Percentiles rank a stretch among this genome's conserved stretches.
These are phyloP conservation scores for Channa striata DNA, from an alignment of 2,797 vertebrate genomes.

Conservation along the genomic window DNA sequence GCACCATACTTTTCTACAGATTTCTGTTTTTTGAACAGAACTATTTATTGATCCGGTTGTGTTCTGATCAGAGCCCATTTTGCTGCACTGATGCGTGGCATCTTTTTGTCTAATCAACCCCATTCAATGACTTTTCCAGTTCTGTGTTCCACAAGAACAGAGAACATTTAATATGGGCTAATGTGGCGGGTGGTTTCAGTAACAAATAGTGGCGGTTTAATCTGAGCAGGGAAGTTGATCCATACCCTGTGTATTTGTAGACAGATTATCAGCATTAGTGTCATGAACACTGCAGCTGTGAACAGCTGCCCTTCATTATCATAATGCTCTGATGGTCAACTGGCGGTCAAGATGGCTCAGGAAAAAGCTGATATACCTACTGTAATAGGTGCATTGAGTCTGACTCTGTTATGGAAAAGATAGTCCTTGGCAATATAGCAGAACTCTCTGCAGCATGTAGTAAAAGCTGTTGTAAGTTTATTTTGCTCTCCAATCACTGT, in stretches of 20 bases:
- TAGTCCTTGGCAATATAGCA: neutral
- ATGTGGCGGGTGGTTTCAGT: constrained; percentile 49
- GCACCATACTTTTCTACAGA: neutral
- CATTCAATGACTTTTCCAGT: neutral
- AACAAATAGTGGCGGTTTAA: constrained; percentile 67
- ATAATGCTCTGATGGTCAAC: constrained; percentile 65
- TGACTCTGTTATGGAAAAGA: constrained; percentile 5
- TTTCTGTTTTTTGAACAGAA: neutral
- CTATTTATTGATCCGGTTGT: neutral
- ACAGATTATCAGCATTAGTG: constrained; percentile 72
- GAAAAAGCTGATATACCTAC: constrained; percentile 30
- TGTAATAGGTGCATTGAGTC: constrained; percentile 18
- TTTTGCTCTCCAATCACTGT: constrained; percentile 17
- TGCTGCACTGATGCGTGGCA: neutral
- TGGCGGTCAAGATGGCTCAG: constrained; percentile 60
- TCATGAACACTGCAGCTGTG: constrained; percentile 67
- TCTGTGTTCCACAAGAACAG: neutral
- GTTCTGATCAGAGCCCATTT: neutral
- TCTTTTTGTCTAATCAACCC: neutral
- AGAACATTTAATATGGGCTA: constrained; percentile 39
- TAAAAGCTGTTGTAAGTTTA: constrained; percentile 14
- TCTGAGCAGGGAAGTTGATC: constrained; percentile 60
- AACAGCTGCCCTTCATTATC: constrained; percentile 64
- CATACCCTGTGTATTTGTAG: constrained; percentile 51
- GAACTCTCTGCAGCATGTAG: neutral